Conservation (phyloP, 2,888 invertebrate genomes). For the Agrotis puta region DNA sequence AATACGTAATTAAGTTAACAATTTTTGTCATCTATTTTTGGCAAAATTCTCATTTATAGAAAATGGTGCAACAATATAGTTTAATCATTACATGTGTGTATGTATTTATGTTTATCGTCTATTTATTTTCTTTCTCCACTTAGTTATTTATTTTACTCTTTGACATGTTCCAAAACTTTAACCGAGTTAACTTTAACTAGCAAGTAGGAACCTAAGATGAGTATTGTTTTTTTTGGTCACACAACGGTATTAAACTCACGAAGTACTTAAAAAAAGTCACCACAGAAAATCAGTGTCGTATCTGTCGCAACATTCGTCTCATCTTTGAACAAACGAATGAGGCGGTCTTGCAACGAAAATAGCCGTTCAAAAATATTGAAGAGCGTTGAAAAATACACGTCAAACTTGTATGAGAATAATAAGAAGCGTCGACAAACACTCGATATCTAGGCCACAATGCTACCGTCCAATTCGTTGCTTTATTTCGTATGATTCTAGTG, state of each 20-base stretch:
- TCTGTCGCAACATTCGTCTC: constrained; percentile 62
- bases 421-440: constrained; percentile 83
- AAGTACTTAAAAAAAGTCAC: background rate
- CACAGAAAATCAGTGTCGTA: constrained; percentile 12
- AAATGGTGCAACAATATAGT: too few species aligned
- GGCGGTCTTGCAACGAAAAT: constrained; percentile 84
- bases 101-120: too few species aligned
- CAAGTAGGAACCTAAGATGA: too few species aligned
- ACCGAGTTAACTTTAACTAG: too few species aligned
- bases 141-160: too few species aligned
- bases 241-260: too few species aligned
- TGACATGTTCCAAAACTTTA: too few species aligned
- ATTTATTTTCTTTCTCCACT: too few species aligned
- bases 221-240: too few species aligned
- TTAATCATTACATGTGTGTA: too few species aligned
- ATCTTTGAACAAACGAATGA: constrained; percentile 79
- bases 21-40: background rate
- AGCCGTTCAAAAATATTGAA: constrained; percentile 88
- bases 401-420: constrained; percentile 85
- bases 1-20: too few species aligned
- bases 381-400: constrained; percentile 89
- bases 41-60: background rate
- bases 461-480: constrained; percentile 63
- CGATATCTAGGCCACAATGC: constrained; percentile 77
- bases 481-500: constrained; percentile 52